Conservation (phyloP, 2,797 vertebrate species). For the Thripadectes ignobilis region DNA sequence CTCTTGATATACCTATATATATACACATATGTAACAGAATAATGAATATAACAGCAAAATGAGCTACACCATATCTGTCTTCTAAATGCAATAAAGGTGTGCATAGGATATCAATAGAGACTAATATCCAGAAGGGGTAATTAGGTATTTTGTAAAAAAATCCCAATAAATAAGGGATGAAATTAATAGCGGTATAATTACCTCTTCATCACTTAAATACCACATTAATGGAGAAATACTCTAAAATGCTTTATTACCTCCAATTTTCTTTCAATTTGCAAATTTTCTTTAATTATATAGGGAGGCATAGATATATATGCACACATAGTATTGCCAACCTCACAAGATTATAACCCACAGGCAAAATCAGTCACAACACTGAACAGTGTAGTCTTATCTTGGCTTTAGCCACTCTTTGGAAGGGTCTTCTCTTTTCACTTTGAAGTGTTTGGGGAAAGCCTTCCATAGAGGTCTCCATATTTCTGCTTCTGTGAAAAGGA, state of each 20-base stretch:
- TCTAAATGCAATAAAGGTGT: not conserved
- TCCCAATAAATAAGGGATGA: not conserved
- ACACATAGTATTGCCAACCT: not conserved
- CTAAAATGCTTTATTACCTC: not conserved
- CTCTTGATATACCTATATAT: not conserved
- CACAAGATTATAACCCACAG: not conserved
- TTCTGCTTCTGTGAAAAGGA: not conserved
- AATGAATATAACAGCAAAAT: not conserved
- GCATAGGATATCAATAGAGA: not conserved
- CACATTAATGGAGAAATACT: not conserved
- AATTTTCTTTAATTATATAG: not conserved
- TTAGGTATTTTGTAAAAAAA: not conserved
- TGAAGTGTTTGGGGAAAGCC: not conserved
- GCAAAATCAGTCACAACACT: not conserved
- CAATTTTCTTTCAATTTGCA: not conserved
- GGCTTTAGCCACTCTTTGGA: not conserved
- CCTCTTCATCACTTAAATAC: not conserved
- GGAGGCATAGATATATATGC: accelerated
- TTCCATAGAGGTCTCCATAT: not conserved
- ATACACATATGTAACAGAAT: not conserved
- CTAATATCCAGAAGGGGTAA: not conserved
- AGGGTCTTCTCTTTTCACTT: not conserved
- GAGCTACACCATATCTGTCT: not conserved
- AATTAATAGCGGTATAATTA: not conserved
- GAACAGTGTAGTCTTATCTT: not conserved